A percentile compares a stretch with the other conserved stretches of the same genome.
Conservation (phyloP, 1,140 invertebrate genomes). For the Phortica variegata region DNA sequence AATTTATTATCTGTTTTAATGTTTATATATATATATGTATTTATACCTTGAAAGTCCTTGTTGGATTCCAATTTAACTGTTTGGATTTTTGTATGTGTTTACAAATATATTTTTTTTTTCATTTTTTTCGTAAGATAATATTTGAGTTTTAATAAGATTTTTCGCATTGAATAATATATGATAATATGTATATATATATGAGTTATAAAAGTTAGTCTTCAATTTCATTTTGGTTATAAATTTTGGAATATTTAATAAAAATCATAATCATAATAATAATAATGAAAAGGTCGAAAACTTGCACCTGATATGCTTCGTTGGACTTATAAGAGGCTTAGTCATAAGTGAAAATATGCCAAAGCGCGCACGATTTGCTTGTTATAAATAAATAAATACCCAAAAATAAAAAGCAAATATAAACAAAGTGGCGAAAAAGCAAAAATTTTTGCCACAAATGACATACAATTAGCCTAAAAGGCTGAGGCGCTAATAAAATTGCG, state of each 20-base stretch:
- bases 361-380: no score
- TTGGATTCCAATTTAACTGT: constrained; percentile 58
- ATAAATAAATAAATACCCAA: no score
- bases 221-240: constrained; percentile 21
- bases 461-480: no score
- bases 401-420: no score
- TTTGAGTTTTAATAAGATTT: constrained; percentile 42
- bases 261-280: background rate
- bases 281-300: constrained; percentile 18
- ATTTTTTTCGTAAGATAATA: constrained; percentile 18
- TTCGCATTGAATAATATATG: constrained; percentile 23
- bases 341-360: no score
- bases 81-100: constrained; percentile 41
- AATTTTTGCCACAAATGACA: no score
- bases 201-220: no score
- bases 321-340: no score
- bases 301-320: no score
- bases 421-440: no score
- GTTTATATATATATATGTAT: constrained; percentile 1
- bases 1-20: no score
- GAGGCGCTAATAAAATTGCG: no score
- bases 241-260: constrained; percentile 4
- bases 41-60: constrained; percentile 58
- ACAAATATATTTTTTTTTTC: background rate
- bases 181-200: constrained; percentile 25